phyloP scores from a whole-genome alignment of 2,113 vertebrate genomes.

The Varanus komodoensis region DNA sequence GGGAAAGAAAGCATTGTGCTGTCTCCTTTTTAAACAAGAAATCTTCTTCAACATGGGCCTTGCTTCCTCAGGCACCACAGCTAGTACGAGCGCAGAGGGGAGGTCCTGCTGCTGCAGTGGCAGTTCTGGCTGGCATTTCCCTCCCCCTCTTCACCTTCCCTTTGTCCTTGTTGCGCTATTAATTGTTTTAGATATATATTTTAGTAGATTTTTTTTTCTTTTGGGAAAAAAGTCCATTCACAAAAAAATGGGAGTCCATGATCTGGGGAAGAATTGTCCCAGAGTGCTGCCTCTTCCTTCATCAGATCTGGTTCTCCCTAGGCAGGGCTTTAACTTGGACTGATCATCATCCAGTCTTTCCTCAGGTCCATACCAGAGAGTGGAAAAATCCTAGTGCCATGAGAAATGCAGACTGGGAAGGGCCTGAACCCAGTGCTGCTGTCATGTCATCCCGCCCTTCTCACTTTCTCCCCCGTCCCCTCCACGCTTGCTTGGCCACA shows the following conservation, averaged over 20 bases:
- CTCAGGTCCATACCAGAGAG: slow-evolving; percentile 25
- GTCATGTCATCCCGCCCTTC: background rate
- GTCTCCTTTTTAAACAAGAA: slow-evolving; percentile 12
- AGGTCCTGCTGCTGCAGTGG: slow-evolving; percentile 3
- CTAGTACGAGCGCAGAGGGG: slow-evolving; percentile 12
- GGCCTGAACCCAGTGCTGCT: background rate
- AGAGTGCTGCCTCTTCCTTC: slow-evolving; percentile 8
- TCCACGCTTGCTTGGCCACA: background rate
- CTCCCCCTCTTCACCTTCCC: background rate
- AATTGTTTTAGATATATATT: slow-evolving; percentile 15
- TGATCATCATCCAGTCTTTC: background rate
- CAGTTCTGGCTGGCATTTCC: slow-evolving; percentile 26
- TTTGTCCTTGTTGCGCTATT: background rate
- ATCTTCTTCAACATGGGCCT: slow-evolving; percentile 9
- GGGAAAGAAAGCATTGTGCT: slow-evolving; percentile 26
- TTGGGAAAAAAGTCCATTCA: slow-evolving; percentile 10
- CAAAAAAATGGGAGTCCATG: slow-evolving; percentile 7
- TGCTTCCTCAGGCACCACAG: slow-evolving; percentile 9
- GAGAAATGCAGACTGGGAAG: background rate
- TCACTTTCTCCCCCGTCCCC: background rate
- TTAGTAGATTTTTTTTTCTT: slow-evolving; percentile 3
- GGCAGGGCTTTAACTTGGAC: slow-evolving; percentile 2
- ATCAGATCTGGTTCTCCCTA: slow-evolving; percentile 7
- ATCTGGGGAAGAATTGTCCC: slow-evolving; percentile 17
- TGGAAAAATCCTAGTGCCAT: background rate